A percentile compares a stretch with the other conserved stretches of the same genome.
These are phyloP conservation scores for Bombyx mandarina DNA, from an alignment of 1,140 invertebrate species.

Conservation along the genomic window DNA sequence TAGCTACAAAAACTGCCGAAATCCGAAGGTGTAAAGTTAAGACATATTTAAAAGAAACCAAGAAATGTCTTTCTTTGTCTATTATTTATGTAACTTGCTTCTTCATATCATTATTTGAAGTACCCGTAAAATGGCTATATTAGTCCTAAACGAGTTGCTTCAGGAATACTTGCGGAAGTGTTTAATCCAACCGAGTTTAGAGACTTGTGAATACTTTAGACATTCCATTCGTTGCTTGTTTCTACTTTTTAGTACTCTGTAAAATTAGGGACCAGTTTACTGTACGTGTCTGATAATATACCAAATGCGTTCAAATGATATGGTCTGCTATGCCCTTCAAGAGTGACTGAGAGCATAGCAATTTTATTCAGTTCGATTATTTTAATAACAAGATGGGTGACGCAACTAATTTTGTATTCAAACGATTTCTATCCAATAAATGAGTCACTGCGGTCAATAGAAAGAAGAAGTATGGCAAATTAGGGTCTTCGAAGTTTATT, in stretches of 20 bases:
- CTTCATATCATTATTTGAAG: not conserved
- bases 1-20: not conserved
- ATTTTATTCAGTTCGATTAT: too few species aligned
- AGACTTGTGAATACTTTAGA: not conserved
- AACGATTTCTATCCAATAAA: not conserved
- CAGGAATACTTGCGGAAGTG: slow-evolving; percentile 1
- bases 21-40: not conserved
- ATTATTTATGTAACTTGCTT: not conserved
- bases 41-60: too few species aligned
- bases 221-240: not conserved
- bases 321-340: not conserved
- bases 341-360: too few species aligned
- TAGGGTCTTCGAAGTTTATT: too few species aligned
- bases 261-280: not conserved
- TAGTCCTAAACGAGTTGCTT: slow-evolving; percentile 1
- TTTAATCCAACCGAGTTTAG: not conserved
- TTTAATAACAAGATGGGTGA: not conserved
- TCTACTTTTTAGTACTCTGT: too few species aligned
- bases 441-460: not conserved
- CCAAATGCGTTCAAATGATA: not conserved
- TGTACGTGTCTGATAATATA: not conserved
- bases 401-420: not conserved
- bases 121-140: not conserved
- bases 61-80: not conserved
- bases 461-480: too few species aligned